Percentiles rank a stretch among this genome's conserved stretches.
Conservation (phyloP, 2,113 vertebrate species). For the Zosterops lateralis region DNA sequence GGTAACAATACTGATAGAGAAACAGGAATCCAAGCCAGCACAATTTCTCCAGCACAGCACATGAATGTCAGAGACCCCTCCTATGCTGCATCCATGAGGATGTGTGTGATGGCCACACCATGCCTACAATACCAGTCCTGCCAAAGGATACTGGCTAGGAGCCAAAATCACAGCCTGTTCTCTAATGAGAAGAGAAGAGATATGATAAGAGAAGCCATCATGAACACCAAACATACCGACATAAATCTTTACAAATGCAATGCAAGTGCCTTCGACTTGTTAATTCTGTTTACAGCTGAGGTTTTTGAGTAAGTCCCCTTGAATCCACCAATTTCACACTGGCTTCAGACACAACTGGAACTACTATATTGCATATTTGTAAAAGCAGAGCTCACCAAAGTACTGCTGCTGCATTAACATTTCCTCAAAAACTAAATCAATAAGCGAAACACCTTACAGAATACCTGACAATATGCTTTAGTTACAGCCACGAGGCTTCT, state of each 20-base stretch:
- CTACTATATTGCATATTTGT: neutral
- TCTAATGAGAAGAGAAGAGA: neutral
- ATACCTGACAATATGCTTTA: neutral
- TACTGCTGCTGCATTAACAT: neutral
- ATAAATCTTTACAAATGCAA: neutral
- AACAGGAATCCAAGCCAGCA: neutral
- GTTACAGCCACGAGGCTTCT: neutral
- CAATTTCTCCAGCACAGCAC: neutral
- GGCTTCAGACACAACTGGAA: neutral
- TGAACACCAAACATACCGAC: neutral
- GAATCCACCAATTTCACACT: neutral
- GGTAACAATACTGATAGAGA: neutral
- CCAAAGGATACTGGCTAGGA: neutral
- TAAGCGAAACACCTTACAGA: neutral
- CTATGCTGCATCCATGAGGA: neutral
- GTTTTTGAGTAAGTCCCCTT: neutral
- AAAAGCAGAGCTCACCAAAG: neutral
- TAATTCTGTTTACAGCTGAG: neutral
- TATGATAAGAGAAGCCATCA: neutral
- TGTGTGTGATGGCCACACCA: neutral
- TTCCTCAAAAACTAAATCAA: neutral
- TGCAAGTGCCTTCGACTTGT: neutral
- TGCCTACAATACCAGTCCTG: neutral
- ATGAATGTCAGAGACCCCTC: neutral
- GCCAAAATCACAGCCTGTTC: neutral